A percentile compares a stretch with the other conserved stretches of the same genome.
Conservation (phyloP, 2,113 vertebrate genomes). For the Hassar affinis region DNA sequence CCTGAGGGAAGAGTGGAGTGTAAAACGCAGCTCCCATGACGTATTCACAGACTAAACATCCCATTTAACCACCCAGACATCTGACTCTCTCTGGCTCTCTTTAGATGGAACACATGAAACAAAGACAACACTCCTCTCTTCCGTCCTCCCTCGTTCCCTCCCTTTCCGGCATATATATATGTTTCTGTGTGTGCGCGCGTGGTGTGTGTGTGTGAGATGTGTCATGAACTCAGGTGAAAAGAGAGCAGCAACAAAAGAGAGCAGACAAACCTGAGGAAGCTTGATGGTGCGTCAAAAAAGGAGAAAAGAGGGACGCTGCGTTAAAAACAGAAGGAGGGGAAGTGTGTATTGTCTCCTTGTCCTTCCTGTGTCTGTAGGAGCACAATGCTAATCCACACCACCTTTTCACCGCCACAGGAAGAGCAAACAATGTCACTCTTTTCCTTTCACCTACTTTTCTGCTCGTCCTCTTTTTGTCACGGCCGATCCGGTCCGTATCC, state of each 20-base stretch:
- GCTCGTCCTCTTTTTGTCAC: conserved; percentile 25
- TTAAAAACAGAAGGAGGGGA: conserved; percentile 71
- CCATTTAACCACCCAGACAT: conserved; percentile 68
- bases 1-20: conserved; percentile 15
- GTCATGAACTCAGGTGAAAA: conserved; percentile 74
- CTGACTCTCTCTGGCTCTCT: conserved; percentile 52
- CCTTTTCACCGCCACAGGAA: conserved; percentile 54
- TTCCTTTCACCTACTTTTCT: conserved; percentile 41
- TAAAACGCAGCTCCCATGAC: conserved; percentile 67
- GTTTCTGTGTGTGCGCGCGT: conserved; percentile 8
- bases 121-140: conserved; percentile 32
- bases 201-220: conserved; percentile 60
- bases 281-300: conserved; percentile 54
- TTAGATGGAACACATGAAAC: conserved; percentile 35
- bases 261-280: conserved; percentile 75
- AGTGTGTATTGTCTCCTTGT: conserved; percentile 67
- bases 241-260: conserved; percentile 70
- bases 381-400: conserved; percentile 43
- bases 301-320: conserved; percentile 61
- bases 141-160: conserved; percentile 40
- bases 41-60: conserved; percentile 72
- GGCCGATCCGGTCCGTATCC: conserved; percentile 5
- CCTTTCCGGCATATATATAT: conserved; percentile 36
- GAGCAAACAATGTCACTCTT: conserved; percentile 49
- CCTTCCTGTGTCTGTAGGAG: conserved; percentile 68